Evolutionary conservation across 2,888 invertebrate genomes (phyloP), one percentile per base, ranked within the genome.

Genomic region (Rhaphigaster nebulosa): DNA sequence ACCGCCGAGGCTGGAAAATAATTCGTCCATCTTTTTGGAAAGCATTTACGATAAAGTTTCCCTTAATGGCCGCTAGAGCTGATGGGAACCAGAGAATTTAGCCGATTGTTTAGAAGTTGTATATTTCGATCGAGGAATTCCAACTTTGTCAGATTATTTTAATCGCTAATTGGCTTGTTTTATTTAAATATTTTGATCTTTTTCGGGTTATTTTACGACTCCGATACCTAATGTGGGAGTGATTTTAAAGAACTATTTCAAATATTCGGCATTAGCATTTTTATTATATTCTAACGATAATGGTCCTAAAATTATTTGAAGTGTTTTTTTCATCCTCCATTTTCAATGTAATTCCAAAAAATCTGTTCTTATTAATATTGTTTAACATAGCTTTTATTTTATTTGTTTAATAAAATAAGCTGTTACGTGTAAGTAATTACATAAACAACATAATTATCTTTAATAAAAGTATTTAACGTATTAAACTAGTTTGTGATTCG

Each of bases 11-110:
- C 84, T n/a, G 84, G n/a, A 10, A 45, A 84, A 84, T 84, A 84
- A 84, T 84, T 84, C 84, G 84, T 84, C 84, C 45, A 84, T 84
- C 84, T 84, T 84, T 84, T 84, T 29, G 84, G 84, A 84, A 84
- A 84, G 84, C 45, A 84, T 84, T 84, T 45, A n/a, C 84, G 84
- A 84, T 84, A 84, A 84, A 84, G 84, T 45, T n/a, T n/a, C 84
- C n/a, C 0, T 15, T 84, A 84, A 84, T 84, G 84, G 84, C 3
- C 84, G 45, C 41, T n/a, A 70, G 70, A 20, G 26, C 84, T 84
- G 45, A n/a, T 84, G 84, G 45, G 26, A 41, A 45, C 15, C 4
- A n/a, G 41, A 45, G 84, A n/a, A 84, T 41, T 80, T 26, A 26
- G 41, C 45, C 20, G 80, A 80, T 84, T 80, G 41, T 80, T 80